phyloP scores from a whole-genome alignment of 1,140 invertebrate species.

The Drosophila prosaltans region DNA sequence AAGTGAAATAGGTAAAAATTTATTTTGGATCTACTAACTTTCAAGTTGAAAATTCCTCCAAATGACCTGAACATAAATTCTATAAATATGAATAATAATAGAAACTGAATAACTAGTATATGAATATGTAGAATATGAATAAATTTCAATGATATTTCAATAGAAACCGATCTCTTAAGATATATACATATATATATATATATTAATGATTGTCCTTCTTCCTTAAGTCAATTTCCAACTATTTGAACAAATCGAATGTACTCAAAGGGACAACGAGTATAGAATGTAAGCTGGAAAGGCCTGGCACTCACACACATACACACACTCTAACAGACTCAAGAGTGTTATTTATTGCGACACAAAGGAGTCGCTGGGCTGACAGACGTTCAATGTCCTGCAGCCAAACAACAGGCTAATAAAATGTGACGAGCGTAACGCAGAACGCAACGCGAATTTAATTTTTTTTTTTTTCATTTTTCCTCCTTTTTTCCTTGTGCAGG shows the following conservation, averaged over 20 bases:
- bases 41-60: too few species aligned
- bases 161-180: too few species aligned
- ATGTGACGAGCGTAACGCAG: constrained; percentile 77
- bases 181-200: too few species aligned
- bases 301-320: constrained; percentile 26
- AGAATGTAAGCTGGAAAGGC: constrained; percentile 40
- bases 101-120: neutral
- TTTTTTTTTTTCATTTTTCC: constrained; percentile 29
- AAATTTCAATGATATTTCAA: neutral
- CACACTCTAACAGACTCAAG: constrained; percentile 29
- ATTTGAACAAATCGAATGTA: neutral
- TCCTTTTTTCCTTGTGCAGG: constrained; percentile 43
- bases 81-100: too few species aligned
- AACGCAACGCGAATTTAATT: constrained; percentile 67
- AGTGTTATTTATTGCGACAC: constrained; percentile 74
- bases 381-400: constrained; percentile 79
- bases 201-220: too few species aligned
- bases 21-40: too few species aligned
- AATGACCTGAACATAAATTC: too few species aligned
- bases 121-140: neutral
- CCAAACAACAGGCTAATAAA: constrained; percentile 75
- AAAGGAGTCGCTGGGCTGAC: constrained; percentile 67
- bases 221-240: neutral
- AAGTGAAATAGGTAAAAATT: too few species aligned
- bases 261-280: neutral